Evolutionary conservation across 2,113 vertebrate species (phyloP).

Genomic region (Hyperopisus bebe): DNA sequence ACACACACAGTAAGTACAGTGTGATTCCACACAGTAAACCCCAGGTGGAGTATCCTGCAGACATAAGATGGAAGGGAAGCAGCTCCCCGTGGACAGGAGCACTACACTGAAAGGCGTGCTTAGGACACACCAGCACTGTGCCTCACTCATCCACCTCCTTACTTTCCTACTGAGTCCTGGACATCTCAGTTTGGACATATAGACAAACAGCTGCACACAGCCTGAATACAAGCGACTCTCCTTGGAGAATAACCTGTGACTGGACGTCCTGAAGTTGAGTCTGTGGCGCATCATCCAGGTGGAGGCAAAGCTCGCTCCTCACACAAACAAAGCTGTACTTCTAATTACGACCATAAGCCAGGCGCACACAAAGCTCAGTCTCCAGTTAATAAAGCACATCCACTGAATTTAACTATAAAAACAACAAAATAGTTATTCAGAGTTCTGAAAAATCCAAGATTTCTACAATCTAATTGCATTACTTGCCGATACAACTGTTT

Average conservation of each 20-base stretch:
- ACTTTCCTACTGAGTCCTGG: background rate
- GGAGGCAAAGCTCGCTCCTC: background rate
- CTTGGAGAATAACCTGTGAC: background rate
- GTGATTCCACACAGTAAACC: background rate
- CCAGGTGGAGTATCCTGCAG: background rate
- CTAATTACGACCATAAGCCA: background rate
- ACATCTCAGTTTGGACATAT: background rate
- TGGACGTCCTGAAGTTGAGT: background rate
- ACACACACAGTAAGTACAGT: background rate
- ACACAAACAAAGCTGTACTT: background rate
- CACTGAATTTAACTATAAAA: background rate
- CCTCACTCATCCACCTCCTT: background rate
- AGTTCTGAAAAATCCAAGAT: background rate
- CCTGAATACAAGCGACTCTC: background rate
- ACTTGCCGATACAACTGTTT: background rate
- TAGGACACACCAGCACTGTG: background rate
- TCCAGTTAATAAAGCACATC: too few species aligned
- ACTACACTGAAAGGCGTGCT: background rate
- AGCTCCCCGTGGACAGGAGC: background rate
- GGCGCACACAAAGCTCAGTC: background rate
- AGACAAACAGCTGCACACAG: background rate
- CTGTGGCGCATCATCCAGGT: background rate
- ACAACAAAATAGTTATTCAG: background rate
- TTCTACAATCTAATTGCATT: background rate
- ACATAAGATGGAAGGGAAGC: background rate